Base-by-base conservation (phyloP, 2,888 invertebrate species). In the Melangyna quadrimaculata region DNA sequence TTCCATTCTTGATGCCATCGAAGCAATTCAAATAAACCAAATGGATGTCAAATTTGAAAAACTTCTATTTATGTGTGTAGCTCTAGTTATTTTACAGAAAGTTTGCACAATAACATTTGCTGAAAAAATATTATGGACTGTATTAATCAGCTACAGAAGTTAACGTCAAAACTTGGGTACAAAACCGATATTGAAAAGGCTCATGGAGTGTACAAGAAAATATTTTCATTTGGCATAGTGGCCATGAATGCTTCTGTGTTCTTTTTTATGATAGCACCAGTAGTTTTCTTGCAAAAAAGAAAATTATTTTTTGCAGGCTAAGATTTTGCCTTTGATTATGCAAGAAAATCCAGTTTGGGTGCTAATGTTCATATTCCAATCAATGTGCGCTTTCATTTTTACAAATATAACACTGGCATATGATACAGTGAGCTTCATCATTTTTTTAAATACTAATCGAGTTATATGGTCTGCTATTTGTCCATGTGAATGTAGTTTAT, bases 401-500 rank as follows among this genome's bases (percentile, higher is more conserved):
- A 10, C 67, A 6, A 79, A 79, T 37, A 72, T 59, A 2, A 59
- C 37, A 27, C 19, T 79, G 12, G 78, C 67, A 5, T 79, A 79
- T 53, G 73, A 79, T 51, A 61, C 61, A 67, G 79, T 79, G 37
- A 79, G 24, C 22, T 37, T 37, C 14, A 37, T 12, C 14, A n/a
- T 40, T 17, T 32, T 29, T 22, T 29, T 9, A 14, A 19, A n/a
- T n/a, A n/a, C n/a, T n/a, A n/a, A n/a, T n/a, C n/a, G n/a, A n/a
- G n/a, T n/a, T n/a, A n/a, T n/a, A n/a, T n/a, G n/a, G n/a, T n/a
- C n/a, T n/a, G n/a, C n/a, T n/a, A n/a, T n/a, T n/a, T n/a, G n/a
- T n/a, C n/a, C n/a, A n/a, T n/a, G n/a, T n/a, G n/a, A n/a, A n/a
- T n/a, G n/a, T n/a, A n/a, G n/a, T n/a, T n/a, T n/a, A n/a, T n/a